Evolutionary conservation across 2,888 invertebrate genomes (phyloP).

Genomic region (Rhagonycha fulva): DNA sequence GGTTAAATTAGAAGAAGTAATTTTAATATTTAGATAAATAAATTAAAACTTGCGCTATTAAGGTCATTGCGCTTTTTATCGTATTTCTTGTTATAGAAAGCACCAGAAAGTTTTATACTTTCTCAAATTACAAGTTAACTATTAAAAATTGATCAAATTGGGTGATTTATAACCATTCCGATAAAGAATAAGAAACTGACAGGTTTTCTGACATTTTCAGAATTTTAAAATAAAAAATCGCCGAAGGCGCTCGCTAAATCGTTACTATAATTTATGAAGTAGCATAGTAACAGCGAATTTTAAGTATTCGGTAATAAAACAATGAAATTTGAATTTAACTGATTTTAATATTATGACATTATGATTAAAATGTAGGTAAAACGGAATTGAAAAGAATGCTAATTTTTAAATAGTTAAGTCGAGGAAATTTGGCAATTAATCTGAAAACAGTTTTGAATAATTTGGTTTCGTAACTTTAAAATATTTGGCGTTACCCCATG

Average conservation of each 20-base stretch:
- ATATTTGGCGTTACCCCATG: not conserved
- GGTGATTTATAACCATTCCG: not conserved
- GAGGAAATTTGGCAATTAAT: not conserved
- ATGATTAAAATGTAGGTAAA: not conserved
- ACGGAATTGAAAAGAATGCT: not conserved
- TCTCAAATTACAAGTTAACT: not conserved
- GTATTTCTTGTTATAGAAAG: slow-evolving; percentile 4
- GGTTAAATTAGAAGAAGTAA: not conserved
- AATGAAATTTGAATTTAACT: not conserved
- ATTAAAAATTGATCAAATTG: not conserved
- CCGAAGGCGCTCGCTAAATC: not conserved
- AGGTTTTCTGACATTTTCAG: not conserved
- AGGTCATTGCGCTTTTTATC: slow-evolving; percentile 3
- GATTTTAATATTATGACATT: too few relatives aligned
- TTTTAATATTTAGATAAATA: not conserved
- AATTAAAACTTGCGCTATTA: not conserved
- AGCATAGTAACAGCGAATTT: not conserved
- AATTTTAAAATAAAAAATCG: not conserved
- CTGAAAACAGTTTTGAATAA: not conserved
- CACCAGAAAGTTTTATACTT: slow-evolving; percentile 4
- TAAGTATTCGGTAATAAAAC: not conserved
- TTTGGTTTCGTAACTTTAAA: not conserved
- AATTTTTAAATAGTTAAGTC: not conserved
- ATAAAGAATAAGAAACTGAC: not conserved
- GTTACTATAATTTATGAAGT: too few relatives aligned